Conservation (phyloP, 2,113 vertebrate species). For the Pelusios castaneus region DNA sequence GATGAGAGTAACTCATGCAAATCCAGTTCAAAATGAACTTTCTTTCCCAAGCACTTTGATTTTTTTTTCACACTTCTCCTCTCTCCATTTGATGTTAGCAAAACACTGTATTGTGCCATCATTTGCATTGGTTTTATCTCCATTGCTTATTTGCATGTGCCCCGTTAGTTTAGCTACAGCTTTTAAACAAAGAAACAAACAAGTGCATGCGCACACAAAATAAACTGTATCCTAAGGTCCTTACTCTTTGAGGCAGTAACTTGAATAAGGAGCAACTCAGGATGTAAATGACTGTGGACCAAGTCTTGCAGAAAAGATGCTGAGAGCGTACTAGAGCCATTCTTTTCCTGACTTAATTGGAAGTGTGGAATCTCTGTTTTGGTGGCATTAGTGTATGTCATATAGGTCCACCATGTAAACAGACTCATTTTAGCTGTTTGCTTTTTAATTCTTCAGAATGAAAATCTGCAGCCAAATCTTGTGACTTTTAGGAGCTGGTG, state of each 20-base stretch:
- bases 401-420: background rate
- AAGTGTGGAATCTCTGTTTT: background rate
- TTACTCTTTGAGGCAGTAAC: background rate
- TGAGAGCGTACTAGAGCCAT: background rate
- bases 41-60: slow-evolving; percentile 57
- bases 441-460: background rate
- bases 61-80: slow-evolving; percentile 65
- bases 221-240: background rate
- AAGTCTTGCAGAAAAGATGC: background rate
- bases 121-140: slow-evolving; percentile 66
- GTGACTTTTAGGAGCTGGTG: accelerated
- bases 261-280: background rate
- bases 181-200: background rate
- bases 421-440: background rate
- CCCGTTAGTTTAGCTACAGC: slow-evolving; percentile 52
- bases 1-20: slow-evolving; percentile 73
- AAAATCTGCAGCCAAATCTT: background rate
- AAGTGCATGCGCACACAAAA: background rate
- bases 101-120: slow-evolving; percentile 56
- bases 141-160: slow-evolving; percentile 55
- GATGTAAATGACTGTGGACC: background rate
- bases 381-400: accelerated
- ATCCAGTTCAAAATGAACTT: slow-evolving; percentile 74
- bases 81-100: slow-evolving; percentile 60
- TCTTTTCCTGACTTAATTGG: background rate